Percentiles rank a stretch among this genome's conserved stretches.
phyloP scores from a whole-genome alignment of 2,797 vertebrate genomes.

The Siniperca obscura region DNA sequence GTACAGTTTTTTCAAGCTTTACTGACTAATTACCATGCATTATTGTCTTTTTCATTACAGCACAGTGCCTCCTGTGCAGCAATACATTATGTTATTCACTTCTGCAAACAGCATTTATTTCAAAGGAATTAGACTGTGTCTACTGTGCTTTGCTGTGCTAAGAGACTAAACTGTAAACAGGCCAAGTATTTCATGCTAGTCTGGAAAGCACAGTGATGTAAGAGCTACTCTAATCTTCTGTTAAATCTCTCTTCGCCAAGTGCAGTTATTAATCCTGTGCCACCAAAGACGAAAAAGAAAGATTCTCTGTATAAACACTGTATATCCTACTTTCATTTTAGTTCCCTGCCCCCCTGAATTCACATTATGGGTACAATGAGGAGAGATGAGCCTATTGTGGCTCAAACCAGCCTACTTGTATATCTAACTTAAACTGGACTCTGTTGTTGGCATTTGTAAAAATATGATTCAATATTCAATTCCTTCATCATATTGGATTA shows the following conservation, averaged over 20 bases:
- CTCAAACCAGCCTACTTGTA: slow-evolving; percentile 37
- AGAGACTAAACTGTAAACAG: slow-evolving; percentile 61
- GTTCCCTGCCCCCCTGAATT: slow-evolving; percentile 27
- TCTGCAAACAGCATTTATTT: slow-evolving; percentile 47
- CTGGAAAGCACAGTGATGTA: slow-evolving; percentile 64
- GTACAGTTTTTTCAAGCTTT: slow-evolving; percentile 48
- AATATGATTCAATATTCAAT: slow-evolving; percentile 35
- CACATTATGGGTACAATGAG: slow-evolving; percentile 46
- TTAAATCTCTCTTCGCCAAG: slow-evolving; percentile 73
- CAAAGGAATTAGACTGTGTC: slow-evolving; percentile 44
- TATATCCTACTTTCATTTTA: slow-evolving; percentile 48
- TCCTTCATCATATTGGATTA: slow-evolving; percentile 56
- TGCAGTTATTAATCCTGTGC: slow-evolving; percentile 72
- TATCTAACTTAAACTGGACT: slow-evolving; percentile 42
- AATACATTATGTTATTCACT: slow-evolving; percentile 33
- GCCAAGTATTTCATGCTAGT: slow-evolving; percentile 59
- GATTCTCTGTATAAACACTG: slow-evolving; percentile 41
- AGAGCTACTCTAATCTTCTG: slow-evolving; percentile 73
- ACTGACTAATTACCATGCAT: slow-evolving; percentile 52
- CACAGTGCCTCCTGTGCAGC: slow-evolving; percentile 14
- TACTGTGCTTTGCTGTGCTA: slow-evolving; percentile 38
- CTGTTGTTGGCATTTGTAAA: slow-evolving; percentile 48
- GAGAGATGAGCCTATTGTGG: slow-evolving; percentile 58
- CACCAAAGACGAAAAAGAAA: slow-evolving; percentile 55
- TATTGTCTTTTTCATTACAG: slow-evolving; percentile 53